Evolutionary conservation across 2,113 vertebrate species (phyloP), one percentile per base, ranked within the genome.

Genomic region (Cololabis saira): DNA sequence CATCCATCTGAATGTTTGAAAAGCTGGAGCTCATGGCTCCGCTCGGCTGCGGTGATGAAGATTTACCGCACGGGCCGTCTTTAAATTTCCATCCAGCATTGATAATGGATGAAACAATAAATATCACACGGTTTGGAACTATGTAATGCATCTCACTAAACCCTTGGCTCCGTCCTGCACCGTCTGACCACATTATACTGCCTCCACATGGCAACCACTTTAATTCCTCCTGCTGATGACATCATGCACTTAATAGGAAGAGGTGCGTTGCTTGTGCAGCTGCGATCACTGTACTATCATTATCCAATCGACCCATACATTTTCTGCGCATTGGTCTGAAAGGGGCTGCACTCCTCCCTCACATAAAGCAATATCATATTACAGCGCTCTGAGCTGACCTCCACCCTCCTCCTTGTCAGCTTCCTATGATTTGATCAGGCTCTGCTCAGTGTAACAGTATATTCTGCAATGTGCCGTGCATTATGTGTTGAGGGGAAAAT

Each of bases 381-480:
- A 82, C 90, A 74, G 61, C 48, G 70, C 81, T 76, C 63, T 17
- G 62, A 52, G 64, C 67, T 57, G 69, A 75, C 77, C 74, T 71
- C 80, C 86, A 76, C 72, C 64, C 62, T 27, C 61, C 52, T 55
- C 65, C 27, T 40, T 19, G 55, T 21, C 37, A 12, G 52, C 27
- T 9, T 57, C 42, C 50, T 14, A 63, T 84, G 81, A 90, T 91
- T 83, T 81, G 84, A 91, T 92, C 71, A 87, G 61, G 40, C 72
- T 58, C 76, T 70, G 71, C 67, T 82, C 65, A 64, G 60, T 86
- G 90, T 85, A 92, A 92, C 82, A 65, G 74, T 71, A 89, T 74
- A 90, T 55, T 50, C 55, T 27, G 4, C 66, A 40, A 84, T 61
- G 61, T 72, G 84, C 61, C 72, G 59, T 58, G 70, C 80, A 79